Evolutionary conservation across 2,888 invertebrate genomes (phyloP), one percentile per base, ranked within the genome.

Genomic region (Platycheirus albimanus): DNA sequence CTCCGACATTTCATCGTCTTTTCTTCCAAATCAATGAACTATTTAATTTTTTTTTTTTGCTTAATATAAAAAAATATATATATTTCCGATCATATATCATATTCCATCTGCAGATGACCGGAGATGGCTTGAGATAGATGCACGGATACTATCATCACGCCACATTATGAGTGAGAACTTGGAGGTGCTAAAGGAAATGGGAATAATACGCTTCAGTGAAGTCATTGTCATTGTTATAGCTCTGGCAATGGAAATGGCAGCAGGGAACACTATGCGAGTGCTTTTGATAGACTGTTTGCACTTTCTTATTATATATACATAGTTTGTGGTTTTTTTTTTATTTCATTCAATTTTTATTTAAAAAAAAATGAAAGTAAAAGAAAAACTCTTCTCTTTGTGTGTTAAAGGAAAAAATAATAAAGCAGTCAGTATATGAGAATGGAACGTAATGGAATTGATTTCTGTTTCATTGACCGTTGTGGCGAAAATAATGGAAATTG

Each of bases 11-110:
- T 30, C 20, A 13, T 47, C 6, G 54, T 30, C 33, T 24, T 66
- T 61, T 66, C 75, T 81, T 81, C 80, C 80, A 75, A 81, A 64
- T 76, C 80, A 81, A 76, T 81, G 80, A 81, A 81, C 80, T 76
- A 81, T 76, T 81, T 81, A 81, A 81, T 81, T 81, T 81, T 64
- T 70, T 71, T 81, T 76, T 76, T 71, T 71, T 81, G 24, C 24
- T n/a, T n/a, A n/a, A 56, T 20, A 56, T 7, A 8, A 43, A 43
- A 49, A 51, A 49, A 28, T 33, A 36, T 11, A 33, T 17, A 11
- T 19, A 54, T 56, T 58, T 76, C 47, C 66, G 61, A 69, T 76
- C 58, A 71, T 81, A 81, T 71, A 76, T 81, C 80, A 81, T 76
- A 66, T 76, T 52, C 76, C 66, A 52, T 75, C 75, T 81, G 80